Evolutionary conservation across 37 sponge, comb jelly and placozoan genomes (phyloP).

Genomic region (Spongilla lacustris): DNA sequence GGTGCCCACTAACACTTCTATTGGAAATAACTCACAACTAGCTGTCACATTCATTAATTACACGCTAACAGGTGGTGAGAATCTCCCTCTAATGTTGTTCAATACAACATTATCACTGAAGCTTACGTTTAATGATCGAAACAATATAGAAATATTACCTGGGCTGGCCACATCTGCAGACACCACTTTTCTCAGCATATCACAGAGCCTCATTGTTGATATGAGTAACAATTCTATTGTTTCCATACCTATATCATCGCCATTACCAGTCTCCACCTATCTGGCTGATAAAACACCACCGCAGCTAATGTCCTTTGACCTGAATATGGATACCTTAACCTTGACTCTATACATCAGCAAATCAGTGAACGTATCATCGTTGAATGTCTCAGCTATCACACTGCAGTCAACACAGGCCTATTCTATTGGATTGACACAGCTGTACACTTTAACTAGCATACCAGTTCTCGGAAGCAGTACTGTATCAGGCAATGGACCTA

Average conservation of each 20-base stretch:
- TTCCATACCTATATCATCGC: slow-evolving; percentile 29
- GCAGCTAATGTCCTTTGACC: slow-evolving; percentile 47
- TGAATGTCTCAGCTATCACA: slow-evolving; percentile 74
- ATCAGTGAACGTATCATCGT: slow-evolving; percentile 71
- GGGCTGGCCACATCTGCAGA: slow-evolving; percentile 62
- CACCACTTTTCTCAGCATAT: slow-evolving; percentile 65
- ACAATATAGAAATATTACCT: slow-evolving; percentile 73
- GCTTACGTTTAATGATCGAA: slow-evolving; percentile 75
- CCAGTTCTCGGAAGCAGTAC: slow-evolving; percentile 34
- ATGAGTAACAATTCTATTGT: slow-evolving; percentile 75
- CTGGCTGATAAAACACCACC: slow-evolving; percentile 60
- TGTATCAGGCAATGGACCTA: slow-evolving; percentile 53
- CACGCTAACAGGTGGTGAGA: slow-evolving; percentile 81
- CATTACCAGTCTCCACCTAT: slow-evolving; percentile 55
- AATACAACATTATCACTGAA: slow-evolving; percentile 52
- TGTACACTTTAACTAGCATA: slow-evolving; percentile 47
- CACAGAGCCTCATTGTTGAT: slow-evolving; percentile 55
- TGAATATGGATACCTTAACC: slow-evolving; percentile 51
- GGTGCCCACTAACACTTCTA: no score
- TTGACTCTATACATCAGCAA: slow-evolving; percentile 78
- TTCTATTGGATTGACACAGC: slow-evolving; percentile 19
- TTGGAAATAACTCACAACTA: no score
- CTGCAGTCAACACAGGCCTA: slow-evolving; percentile 51
- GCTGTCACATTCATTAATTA: slow-evolving; percentile 26
- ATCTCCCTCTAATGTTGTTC: slow-evolving; percentile 40